These are phyloP conservation scores for Anoura caudifer DNA, from an alignment of 2,113 vertebrate species.

Conservation along the genomic window DNA sequence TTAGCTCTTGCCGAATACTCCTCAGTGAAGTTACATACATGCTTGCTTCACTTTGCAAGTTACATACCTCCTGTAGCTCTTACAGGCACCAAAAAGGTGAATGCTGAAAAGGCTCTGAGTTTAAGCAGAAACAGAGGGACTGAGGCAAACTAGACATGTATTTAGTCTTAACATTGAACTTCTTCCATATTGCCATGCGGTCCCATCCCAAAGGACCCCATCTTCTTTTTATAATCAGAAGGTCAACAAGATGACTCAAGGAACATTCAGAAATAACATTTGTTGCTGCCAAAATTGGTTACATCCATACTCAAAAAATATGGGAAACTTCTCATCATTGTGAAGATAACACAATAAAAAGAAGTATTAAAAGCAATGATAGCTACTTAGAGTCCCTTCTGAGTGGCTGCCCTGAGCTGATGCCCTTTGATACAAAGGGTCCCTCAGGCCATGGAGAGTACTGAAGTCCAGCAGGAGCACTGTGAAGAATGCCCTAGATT, in stretches of 20 bases:
- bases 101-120: neutral
- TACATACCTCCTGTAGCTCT: neutral
- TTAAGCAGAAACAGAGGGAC: neutral
- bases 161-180: neutral
- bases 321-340: neutral
- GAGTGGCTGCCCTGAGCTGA: neutral
- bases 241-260: slow-evolving; percentile 58
- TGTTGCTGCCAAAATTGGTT: slow-evolving; percentile 2
- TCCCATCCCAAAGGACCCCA: slow-evolving; percentile 21
- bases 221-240: slow-evolving; percentile 36
- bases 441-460: neutral
- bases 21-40: neutral
- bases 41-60: neutral
- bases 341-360: neutral
- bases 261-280: slow-evolving; percentile 36
- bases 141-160: neutral
- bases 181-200: neutral
- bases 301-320: neutral
- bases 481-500: slow-evolving; percentile 32
- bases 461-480: slow-evolving; percentile 26
- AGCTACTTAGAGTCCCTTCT: neutral
- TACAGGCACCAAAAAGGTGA: neutral
- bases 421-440: neutral
- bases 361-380: neutral
- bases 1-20: neutral